A percentile compares a stretch with the other conserved stretches of the same genome.
Evolutionary conservation across 2,797 vertebrate genomes (phyloP).

Genomic region (Acanthiza pusilla): DNA sequence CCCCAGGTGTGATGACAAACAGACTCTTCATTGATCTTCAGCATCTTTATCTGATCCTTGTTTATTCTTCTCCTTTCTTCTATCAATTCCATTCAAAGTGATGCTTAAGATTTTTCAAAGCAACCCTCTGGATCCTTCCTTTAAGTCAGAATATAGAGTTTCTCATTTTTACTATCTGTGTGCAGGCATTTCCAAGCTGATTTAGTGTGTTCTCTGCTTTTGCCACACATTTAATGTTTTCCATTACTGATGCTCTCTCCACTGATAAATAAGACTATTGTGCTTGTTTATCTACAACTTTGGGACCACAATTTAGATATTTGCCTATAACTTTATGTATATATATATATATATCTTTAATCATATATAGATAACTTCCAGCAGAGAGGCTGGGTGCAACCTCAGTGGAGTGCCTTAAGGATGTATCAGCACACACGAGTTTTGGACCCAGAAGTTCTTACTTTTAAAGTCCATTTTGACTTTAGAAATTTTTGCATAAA

Average conservation of each 20-base stretch:
- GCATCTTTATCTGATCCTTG: background rate
- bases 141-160: background rate
- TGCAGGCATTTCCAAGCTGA: background rate
- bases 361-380: background rate
- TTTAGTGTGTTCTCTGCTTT: background rate
- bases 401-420: background rate
- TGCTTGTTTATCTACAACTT: background rate
- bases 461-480: background rate
- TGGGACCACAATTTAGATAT: background rate
- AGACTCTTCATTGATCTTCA: background rate
- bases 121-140: background rate
- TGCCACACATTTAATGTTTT: background rate
- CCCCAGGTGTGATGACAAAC: background rate
- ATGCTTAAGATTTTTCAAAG: background rate
- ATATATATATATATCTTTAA: background rate
- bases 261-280: background rate
- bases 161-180: background rate
- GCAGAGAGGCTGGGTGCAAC: background rate
- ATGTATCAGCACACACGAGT: background rate
- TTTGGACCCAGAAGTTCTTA: background rate
- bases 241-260: background rate
- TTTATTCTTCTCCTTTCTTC: conserved; percentile 34
- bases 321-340: background rate
- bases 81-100: background rate
- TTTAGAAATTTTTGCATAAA: background rate